Percentiles rank a stretch among this genome's conserved stretches.
Conservation (phyloP, 2,113 vertebrate species). For the Esox niger region DNA sequence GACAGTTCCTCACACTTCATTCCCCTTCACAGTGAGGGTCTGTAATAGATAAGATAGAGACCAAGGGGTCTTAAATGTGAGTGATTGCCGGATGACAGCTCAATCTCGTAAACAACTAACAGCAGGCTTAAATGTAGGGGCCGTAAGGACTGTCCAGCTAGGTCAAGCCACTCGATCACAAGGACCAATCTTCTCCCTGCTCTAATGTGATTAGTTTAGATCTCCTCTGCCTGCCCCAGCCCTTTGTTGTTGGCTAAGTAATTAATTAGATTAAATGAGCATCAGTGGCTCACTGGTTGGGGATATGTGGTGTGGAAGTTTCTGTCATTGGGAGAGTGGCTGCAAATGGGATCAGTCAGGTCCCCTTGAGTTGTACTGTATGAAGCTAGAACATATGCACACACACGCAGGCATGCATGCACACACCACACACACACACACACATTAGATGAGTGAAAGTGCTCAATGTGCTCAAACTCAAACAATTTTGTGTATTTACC, state of each 20-base stretch:
- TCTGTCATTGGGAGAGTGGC: conserved; percentile 8
- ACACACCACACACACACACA: too few relatives aligned
- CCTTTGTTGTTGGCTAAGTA: conserved; percentile 23
- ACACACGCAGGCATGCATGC: background rate
- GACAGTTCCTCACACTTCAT: background rate
- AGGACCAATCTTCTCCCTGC: conserved; percentile 15
- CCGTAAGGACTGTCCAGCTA: background rate
- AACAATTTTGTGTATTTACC: conserved; percentile 36
- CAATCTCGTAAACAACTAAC: conserved; percentile 38
- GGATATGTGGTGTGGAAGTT: background rate
- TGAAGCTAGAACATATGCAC: background rate
- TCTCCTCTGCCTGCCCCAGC: conserved; percentile 6
- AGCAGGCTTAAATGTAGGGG: background rate
- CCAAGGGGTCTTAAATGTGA: conserved; percentile 17
- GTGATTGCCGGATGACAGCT: conserved; percentile 32
- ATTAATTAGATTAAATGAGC: conserved; percentile 35
- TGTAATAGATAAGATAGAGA: conserved; percentile 6
- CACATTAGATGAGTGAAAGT: background rate
- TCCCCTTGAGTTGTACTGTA: conserved; percentile 5
- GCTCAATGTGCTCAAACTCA: background rate
- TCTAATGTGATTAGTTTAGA: conserved; percentile 43
- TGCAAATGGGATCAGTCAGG: conserved; percentile 9
- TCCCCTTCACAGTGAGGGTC: background rate
- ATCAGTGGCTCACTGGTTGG: background rate
- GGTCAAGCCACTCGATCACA: conserved; percentile 17